Conservation (phyloP, 53 echinoderm and acorn worm genomes). For the Paracentrotus lividus region DNA sequence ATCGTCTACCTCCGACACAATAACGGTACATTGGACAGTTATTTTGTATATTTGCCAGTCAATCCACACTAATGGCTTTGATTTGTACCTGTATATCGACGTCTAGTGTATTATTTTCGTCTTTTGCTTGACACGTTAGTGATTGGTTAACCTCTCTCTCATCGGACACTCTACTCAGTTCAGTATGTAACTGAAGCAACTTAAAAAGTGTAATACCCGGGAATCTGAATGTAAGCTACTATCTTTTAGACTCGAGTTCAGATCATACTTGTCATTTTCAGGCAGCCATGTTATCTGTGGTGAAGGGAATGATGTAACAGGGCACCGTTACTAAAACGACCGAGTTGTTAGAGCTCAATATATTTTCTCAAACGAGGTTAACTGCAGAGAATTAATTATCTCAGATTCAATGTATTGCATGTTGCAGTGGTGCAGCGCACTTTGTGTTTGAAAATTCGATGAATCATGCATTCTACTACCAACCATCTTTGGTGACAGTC, state of each 20-base stretch:
- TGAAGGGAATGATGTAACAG: background rate
- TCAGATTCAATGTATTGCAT: background rate
- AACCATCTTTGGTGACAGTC: conserved; percentile 33
- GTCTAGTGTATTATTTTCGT: background rate
- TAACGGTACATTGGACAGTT: background rate
- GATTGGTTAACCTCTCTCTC: background rate
- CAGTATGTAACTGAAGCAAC: background rate
- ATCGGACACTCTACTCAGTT: background rate
- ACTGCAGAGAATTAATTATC: background rate
- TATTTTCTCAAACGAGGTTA: background rate
- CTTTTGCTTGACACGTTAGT: background rate
- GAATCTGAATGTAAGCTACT: background rate
- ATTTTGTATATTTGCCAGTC: background rate
- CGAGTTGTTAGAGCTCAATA: background rate
- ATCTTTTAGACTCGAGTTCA: background rate
- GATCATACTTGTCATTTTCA: background rate
- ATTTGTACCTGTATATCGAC: background rate
- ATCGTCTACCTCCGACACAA: background rate
- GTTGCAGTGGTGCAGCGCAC: background rate
- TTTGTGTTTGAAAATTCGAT: background rate
- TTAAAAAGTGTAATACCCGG: no score
- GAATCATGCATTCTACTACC: background rate
- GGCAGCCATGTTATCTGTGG: background rate
- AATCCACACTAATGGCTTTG: no score
- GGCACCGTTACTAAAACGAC: background rate